A percentile compares a stretch with the other conserved stretches of the same genome.
phyloP scores from a whole-genome alignment of 2,797 vertebrate genomes.

The Artibeus lituratus region DNA sequence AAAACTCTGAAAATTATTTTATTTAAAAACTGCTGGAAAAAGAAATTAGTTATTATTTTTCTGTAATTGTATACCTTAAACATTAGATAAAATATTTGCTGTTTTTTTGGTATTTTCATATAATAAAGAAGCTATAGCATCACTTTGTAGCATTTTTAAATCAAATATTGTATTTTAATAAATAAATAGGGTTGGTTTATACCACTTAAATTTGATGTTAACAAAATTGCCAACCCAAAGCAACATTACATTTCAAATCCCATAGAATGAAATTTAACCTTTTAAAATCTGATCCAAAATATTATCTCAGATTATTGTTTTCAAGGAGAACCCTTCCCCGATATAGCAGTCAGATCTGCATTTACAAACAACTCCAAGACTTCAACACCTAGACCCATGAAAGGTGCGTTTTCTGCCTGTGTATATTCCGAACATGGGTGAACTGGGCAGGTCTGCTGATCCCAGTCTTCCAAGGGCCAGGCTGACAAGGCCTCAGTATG shows the following conservation, averaged over 20 bases:
- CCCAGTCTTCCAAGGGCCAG: not conserved
- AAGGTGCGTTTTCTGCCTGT: not conserved
- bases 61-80: not conserved
- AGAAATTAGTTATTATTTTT: constrained; percentile 38
- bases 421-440: not conserved
- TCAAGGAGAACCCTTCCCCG: not conserved
- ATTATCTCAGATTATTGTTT: not conserved
- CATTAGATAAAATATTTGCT: not conserved
- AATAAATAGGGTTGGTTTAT: not conserved
- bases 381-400: not conserved
- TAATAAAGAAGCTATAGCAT: not conserved
- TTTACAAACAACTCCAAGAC: not conserved
- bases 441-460: not conserved
- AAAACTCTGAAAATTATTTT: constrained; percentile 15
- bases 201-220: constrained; percentile 14
- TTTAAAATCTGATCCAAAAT: constrained; percentile 19
- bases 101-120: not conserved
- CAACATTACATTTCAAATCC: constrained; percentile 4
- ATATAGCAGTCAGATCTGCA: not conserved
- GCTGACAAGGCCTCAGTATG: not conserved
- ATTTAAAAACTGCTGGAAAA: constrained; percentile 3
- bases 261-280: not conserved
- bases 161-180: not conserved
- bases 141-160: constrained; percentile 31
- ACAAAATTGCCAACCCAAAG: not conserved